Percentiles rank a stretch among this genome's conserved stretches.
phyloP scores from a whole-genome alignment of 1,140 invertebrate genomes.

The Ericerus pela region DNA sequence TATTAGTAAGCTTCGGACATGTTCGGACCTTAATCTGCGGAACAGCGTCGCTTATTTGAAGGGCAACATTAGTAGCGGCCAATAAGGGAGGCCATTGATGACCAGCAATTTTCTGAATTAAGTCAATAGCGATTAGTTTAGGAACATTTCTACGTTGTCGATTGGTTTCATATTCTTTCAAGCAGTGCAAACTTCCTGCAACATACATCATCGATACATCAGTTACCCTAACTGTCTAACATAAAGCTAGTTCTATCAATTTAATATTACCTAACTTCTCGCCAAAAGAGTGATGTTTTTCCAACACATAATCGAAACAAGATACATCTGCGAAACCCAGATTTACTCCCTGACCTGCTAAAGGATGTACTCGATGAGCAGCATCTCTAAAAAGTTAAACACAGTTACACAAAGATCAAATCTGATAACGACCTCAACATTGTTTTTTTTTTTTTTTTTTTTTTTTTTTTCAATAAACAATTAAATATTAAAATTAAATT shows the following conservation, averaged over 20 bases:
- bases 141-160: constrained; percentile 76
- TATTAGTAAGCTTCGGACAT: neutral
- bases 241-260: constrained; percentile 2
- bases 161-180: constrained; percentile 68
- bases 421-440: constrained; percentile 17
- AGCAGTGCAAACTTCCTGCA: constrained; percentile 40
- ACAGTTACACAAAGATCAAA: no score
- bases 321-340: constrained; percentile 87
- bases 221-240: neutral
- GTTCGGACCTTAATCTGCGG: neutral
- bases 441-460: constrained; percentile 16
- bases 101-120: constrained; percentile 52
- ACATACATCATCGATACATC: neutral
- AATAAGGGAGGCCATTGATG: neutral
- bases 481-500: constrained; percentile 7
- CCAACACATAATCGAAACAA: constrained; percentile 49
- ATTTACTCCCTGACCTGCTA: constrained; percentile 96
- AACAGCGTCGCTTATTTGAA: neutral
- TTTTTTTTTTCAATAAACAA: constrained; percentile 6
- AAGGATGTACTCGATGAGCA: constrained; percentile 87
- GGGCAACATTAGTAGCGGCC: neutral
- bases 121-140: constrained; percentile 73
- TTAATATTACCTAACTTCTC: constrained; percentile 46
- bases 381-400: constrained; percentile 55
- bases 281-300: constrained; percentile 54